These are phyloP conservation scores for Nestor notabilis DNA, from an alignment of 2,113 vertebrate genomes.

Conservation along the genomic window DNA sequence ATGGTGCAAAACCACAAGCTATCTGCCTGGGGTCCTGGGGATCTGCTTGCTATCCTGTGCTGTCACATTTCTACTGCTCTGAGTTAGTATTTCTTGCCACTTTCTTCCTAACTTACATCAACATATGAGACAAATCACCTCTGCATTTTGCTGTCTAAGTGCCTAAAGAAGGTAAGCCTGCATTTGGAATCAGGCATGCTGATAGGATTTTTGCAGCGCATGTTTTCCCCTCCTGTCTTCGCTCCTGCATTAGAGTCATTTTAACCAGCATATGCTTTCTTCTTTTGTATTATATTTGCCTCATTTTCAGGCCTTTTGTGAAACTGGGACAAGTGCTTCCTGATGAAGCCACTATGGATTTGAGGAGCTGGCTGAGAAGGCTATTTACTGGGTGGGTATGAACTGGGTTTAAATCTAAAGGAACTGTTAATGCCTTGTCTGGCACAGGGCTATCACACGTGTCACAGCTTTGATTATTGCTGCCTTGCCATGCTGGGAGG, in stretches of 20 bases:
- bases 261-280: not conserved
- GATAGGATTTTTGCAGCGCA: not conserved
- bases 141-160: not conserved
- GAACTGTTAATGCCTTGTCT: conserved; percentile 31
- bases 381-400: conserved; percentile 26
- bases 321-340: conserved; percentile 40
- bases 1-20: not conserved
- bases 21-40: not conserved
- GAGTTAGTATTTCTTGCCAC: not conserved
- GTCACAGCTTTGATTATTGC: conserved; percentile 51
- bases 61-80: not conserved
- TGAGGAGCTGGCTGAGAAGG: conserved; percentile 36
- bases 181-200: not conserved
- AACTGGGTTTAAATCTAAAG: conserved; percentile 40
- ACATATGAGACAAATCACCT: not conserved
- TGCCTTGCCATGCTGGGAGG: conserved; percentile 49
- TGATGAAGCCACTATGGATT: conserved; percentile 10
- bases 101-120: not conserved
- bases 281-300: not conserved
- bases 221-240: not conserved
- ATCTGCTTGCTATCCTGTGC: not conserved
- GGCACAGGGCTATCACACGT: conserved; percentile 37
- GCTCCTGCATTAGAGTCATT: not conserved
- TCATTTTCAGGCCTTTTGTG: conserved; percentile 45
- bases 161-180: not conserved